Evolutionary conservation across 2,888 invertebrate genomes (phyloP).

Genomic region (Cyclophora punctaria): DNA sequence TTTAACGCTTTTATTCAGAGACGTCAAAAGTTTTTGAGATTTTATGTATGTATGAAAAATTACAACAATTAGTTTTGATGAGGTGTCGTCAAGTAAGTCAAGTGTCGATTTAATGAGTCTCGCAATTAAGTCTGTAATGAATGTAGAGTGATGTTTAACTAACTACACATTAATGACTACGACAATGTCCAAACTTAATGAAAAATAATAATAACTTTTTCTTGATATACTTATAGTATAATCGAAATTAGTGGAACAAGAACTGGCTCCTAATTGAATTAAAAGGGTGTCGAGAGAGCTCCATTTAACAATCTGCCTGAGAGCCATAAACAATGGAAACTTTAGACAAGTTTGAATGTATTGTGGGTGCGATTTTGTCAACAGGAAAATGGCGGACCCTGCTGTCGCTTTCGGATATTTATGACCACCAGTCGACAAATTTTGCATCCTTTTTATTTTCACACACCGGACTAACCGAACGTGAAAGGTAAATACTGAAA

Average conservation of each 20-base stretch:
- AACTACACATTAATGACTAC: too few relatives aligned
- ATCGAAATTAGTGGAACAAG: not conserved
- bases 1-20: too few relatives aligned
- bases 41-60: too few relatives aligned
- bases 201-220: too few relatives aligned
- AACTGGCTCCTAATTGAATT: not conserved
- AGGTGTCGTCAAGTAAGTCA: too few relatives aligned
- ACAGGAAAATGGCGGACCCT: slow-evolving; percentile 70
- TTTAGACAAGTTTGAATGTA: slow-evolving; percentile 67
- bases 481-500: slow-evolving; percentile 49
- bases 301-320: slow-evolving; percentile 43
- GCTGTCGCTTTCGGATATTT: slow-evolving; percentile 63
- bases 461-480: slow-evolving; percentile 45
- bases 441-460: slow-evolving; percentile 62
- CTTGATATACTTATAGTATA: not conserved
- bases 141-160: too few relatives aligned
- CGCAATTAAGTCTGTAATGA: too few relatives aligned
- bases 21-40: too few relatives aligned
- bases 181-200: too few relatives aligned
- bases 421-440: slow-evolving; percentile 62
- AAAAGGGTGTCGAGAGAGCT: slow-evolving; percentile 25
- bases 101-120: too few relatives aligned
- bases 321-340: slow-evolving; percentile 61
- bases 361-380: slow-evolving; percentile 68
- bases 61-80: too few relatives aligned